Percentiles rank a stretch among this genome's conserved stretches.
Conservation (phyloP, 2,113 vertebrate genomes). For the Promerops cafer region DNA sequence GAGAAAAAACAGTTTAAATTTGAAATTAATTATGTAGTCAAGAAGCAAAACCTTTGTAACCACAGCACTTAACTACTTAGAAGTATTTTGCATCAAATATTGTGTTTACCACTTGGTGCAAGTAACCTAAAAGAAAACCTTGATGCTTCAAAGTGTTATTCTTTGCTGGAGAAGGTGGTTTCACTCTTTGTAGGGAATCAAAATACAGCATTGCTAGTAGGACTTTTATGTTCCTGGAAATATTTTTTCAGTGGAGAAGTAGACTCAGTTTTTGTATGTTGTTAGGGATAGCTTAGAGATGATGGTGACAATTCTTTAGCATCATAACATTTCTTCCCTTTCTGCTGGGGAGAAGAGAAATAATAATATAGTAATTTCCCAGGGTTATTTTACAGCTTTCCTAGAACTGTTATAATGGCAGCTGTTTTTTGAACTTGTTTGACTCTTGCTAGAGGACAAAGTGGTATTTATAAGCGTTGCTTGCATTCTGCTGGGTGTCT, state of each 20-base stretch:
- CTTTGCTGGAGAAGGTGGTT: not conserved
- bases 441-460: not conserved
- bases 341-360: not conserved
- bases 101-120: not conserved
- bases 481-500: not conserved
- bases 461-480: not conserved
- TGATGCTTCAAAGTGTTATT: not conserved
- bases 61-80: not conserved
- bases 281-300: not conserved
- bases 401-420: not conserved
- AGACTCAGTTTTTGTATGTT: not conserved
- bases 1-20: not conserved
- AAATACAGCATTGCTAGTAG: not conserved
- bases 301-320: not conserved
- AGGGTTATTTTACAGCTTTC: not conserved
- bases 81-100: not conserved
- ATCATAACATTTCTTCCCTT: not conserved
- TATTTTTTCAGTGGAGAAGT: not conserved
- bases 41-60: not conserved
- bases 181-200: not conserved
- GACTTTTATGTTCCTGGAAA: not conserved
- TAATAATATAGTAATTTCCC: not conserved
- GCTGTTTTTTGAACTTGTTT: not conserved
- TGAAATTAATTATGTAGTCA: not conserved
- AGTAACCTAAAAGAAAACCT: not conserved